These are phyloP conservation scores for Mus pahari DNA, from an alignment of 2,113 vertebrate genomes.

Conservation along the genomic window DNA sequence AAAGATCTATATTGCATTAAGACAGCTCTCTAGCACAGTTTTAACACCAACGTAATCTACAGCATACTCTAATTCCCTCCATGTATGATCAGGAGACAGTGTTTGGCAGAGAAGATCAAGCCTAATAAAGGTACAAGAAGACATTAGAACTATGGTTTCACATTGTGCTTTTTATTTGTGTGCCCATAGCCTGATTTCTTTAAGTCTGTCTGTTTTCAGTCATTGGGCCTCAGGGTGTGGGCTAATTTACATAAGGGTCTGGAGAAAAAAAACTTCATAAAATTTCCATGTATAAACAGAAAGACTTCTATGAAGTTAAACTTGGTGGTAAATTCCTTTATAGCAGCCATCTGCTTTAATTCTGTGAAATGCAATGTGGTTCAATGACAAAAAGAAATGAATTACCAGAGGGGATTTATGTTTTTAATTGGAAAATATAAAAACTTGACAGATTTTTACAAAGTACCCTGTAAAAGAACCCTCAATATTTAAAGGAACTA, in stretches of 20 bases:
- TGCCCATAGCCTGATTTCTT: neutral
- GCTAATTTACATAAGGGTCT: conserved; percentile 43
- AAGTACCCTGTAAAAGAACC: conserved; percentile 21
- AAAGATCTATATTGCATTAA: neutral
- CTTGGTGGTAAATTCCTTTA: conserved; percentile 60
- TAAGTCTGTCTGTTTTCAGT: conserved; percentile 35
- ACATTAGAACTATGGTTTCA: neutral
- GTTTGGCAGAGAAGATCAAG: neutral
- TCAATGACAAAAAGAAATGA: conserved; percentile 48
- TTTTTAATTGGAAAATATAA: conserved; percentile 51
- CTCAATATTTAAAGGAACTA: conserved; percentile 34
- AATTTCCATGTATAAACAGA: conserved; percentile 50
- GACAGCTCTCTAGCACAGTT: neutral
- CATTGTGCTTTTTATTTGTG: neutral
- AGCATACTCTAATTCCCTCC: neutral
- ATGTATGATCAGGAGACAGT: neutral
- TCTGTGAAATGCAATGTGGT: conserved; percentile 24
- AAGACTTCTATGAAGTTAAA: conserved; percentile 65
- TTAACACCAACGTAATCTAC: neutral
- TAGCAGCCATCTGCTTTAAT: conserved; percentile 59
- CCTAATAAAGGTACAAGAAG: neutral
- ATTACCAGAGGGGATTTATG: neutral
- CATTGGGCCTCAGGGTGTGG: neutral
- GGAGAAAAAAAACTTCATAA: conserved; percentile 61
- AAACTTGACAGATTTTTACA: conserved; percentile 55